Conservation (phyloP, 2,113 vertebrate genomes). For the pig (Sus scrofa) region T2T-Sscrofa CM000827.6:60618001-60618500, state of each 20-base stretch:
- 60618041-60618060: neutral
- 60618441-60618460: neutral
- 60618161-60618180: neutral
- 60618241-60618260: neutral
- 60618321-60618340: neutral
- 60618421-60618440: neutral
- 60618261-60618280: neutral
- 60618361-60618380: neutral
- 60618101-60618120: neutral
- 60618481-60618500: neutral
- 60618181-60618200: neutral
- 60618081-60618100: neutral
- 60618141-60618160: neutral
- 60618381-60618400: neutral
- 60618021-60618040: neutral
- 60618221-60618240: neutral
- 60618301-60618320: neutral
- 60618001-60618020: neutral
- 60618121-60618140: neutral
- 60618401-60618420: neutral
- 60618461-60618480: slow-evolving; percentile 14
- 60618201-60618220: neutral
- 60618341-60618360: neutral
- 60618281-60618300: slow-evolving; percentile 14
- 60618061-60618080: neutral